Evolutionary conservation across 2,797 vertebrate species (phyloP), one percentile per base, ranked within the genome.

Genomic region (Pachyuromys duprasi): DNA sequence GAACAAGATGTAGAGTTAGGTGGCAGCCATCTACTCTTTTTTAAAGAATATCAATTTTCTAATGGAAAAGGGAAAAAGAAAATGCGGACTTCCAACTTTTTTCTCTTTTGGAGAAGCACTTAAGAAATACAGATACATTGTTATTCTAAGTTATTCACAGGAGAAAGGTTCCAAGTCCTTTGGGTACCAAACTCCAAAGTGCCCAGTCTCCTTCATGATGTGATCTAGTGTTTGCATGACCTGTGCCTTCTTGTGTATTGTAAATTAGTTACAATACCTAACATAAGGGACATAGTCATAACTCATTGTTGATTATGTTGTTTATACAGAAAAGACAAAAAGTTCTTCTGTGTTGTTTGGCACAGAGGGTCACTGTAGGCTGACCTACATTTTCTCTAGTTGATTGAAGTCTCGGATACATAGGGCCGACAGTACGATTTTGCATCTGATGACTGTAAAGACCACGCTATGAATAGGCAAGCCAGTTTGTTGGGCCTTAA

Each of bases 21-120:
- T 92, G 89, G 74, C 24, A 26, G 31, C 72, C 79, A 91, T 65
- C 33, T 81, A 78, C 63, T 94, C 74, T 95, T 89, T 89, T 95
- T 82, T 72, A 42, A 63, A 92, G 45, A 82, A 69, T 76, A 55
- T 79, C 53, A 95, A 6, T 17, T 96, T 90, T 91, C 67, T 70
- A 74, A 94, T 83, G 5, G 20, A 11, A 65, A 65, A 18, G 24
- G 22, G 63, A n/a, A 65, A 63, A 94, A 33, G 39, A 82, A 62
- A 39, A 13, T 65, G 67, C 74, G 88, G 3, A 86, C 33, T 78
- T 91, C 67, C 15, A 31, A 0, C 33, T 93, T 72, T 84, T 79
- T 92, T 89, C 49, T 39, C 79, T 89, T 96, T 88, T 78, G 28
- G 55, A 42, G 9, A 49, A 39, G 76, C 93, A 89, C 18, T 81